Percentiles rank a stretch among this genome's conserved stretches.
Conservation (phyloP, 2,797 vertebrate species). For the Aeoliscus strigatus region DNA sequence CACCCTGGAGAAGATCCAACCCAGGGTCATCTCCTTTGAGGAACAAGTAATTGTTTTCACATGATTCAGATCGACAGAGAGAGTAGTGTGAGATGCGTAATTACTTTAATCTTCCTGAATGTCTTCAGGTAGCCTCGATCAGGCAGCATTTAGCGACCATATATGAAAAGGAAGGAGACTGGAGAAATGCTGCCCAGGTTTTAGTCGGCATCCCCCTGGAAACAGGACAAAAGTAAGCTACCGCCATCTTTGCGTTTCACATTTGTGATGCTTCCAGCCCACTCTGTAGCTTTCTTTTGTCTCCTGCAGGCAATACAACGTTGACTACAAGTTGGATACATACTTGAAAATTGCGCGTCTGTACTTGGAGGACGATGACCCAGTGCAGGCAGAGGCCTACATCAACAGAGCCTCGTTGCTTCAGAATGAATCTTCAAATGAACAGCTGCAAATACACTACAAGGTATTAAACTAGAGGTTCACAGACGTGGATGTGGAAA, state of each 20-base stretch:
- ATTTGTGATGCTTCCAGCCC: neutral
- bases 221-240: conserved; percentile 91
- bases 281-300: conserved; percentile 1
- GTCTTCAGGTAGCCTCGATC: conserved; percentile 91
- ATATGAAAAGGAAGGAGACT: conserved; percentile 97
- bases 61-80: neutral
- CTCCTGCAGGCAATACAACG: conserved; percentile 88
- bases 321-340: conserved; percentile 97
- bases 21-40: conserved; percentile 97
- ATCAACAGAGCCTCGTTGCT: conserved; percentile 97
- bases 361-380: conserved; percentile 95
- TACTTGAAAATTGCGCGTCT: conserved; percentile 97
- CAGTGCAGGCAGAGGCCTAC: conserved; percentile 96
- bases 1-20: conserved; percentile 97
- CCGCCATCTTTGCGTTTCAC: neutral
- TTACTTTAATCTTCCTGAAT: neutral
- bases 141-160: conserved; percentile 96
- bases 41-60: conserved; percentile 81
- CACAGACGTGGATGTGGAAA: neutral
- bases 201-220: conserved; percentile 97
- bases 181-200: conserved; percentile 97
- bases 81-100: no score
- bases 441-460: conserved; percentile 97
- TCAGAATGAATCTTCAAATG: conserved; percentile 97
- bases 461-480: conserved; percentile 75